phyloP scores from a whole-genome alignment of 2,113 vertebrate genomes.

The Lepisosteus osseus region DNA sequence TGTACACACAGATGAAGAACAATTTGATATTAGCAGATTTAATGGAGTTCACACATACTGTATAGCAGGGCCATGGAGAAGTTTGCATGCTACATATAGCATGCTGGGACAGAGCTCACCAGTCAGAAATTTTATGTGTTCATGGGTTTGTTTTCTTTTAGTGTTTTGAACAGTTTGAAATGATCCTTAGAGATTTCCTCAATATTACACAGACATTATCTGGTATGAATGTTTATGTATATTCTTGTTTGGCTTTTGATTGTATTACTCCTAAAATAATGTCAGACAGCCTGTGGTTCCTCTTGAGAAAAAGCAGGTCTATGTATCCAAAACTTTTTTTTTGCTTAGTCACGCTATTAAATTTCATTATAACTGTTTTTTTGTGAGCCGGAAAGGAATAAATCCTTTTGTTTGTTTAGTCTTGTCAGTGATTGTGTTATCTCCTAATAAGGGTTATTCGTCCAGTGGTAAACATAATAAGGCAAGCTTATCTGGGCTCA shows the following conservation, averaged over 20 bases:
- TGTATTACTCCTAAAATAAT: conserved; percentile 4
- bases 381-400: conserved; percentile 7
- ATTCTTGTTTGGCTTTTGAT: not conserved
- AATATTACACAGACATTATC: not conserved
- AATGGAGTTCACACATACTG: not conserved
- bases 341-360: conserved; percentile 3
- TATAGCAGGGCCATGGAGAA: not conserved
- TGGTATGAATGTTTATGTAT: conserved; percentile 11
- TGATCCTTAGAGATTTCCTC: not conserved
- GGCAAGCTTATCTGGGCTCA: too few relatives aligned
- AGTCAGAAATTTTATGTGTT: not conserved
- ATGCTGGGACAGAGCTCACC: not conserved
- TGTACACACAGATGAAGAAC: not conserved
- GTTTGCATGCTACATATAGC: conserved; percentile 4
- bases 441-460: too few relatives aligned
- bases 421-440: not conserved
- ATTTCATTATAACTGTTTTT: not conserved
- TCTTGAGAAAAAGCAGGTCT: conserved; percentile 16
- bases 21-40: conserved; percentile 1
- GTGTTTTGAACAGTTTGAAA: conserved; percentile 13
- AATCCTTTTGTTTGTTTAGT: not conserved
- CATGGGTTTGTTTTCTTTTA: not conserved
- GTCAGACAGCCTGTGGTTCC: not conserved
- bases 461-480: too few relatives aligned
- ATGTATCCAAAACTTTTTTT: not conserved